These are phyloP conservation scores for Phylloscopus trochiloides DNA, from an alignment of 2,113 vertebrate species.

Conservation along the genomic window DNA sequence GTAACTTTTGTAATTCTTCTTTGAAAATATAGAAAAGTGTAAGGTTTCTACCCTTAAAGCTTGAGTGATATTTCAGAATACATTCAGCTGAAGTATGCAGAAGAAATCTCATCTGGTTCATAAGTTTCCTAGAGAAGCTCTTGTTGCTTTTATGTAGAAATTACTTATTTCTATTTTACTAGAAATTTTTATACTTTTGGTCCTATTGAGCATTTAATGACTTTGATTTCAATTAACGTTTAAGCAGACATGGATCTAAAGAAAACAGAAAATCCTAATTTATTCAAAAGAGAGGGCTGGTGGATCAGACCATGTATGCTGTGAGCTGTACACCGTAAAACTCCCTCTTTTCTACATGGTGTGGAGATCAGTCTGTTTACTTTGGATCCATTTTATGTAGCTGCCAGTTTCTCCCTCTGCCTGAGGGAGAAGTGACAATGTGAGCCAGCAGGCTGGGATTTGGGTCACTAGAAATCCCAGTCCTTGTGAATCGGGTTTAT, in stretches of 20 bases:
- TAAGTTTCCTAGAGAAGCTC: neutral
- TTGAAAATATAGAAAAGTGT: neutral
- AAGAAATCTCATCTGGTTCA: neutral
- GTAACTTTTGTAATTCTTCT: conserved; percentile 18
- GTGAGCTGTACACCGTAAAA: neutral
- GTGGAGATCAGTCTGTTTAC: neutral
- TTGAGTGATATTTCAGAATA: neutral
- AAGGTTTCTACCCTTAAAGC: neutral
- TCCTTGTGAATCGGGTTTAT: neutral
- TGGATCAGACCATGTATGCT: neutral
- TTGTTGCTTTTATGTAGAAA: neutral
- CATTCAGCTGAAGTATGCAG: neutral
- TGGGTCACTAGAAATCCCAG: neutral
- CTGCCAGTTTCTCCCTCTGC: neutral
- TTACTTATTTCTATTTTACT: neutral
- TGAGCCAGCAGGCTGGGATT: neutral
- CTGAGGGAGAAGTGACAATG: neutral
- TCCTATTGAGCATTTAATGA: neutral
- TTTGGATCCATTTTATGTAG: neutral
- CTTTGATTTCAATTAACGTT: neutral
- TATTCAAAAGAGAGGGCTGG: neutral
- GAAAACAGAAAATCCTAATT: neutral
- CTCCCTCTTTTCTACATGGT: neutral
- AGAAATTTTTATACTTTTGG: neutral
- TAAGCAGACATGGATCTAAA: neutral